Evolutionary conservation across 2,888 invertebrate genomes (phyloP).

Genomic region (Ellobium chinense): DNA sequence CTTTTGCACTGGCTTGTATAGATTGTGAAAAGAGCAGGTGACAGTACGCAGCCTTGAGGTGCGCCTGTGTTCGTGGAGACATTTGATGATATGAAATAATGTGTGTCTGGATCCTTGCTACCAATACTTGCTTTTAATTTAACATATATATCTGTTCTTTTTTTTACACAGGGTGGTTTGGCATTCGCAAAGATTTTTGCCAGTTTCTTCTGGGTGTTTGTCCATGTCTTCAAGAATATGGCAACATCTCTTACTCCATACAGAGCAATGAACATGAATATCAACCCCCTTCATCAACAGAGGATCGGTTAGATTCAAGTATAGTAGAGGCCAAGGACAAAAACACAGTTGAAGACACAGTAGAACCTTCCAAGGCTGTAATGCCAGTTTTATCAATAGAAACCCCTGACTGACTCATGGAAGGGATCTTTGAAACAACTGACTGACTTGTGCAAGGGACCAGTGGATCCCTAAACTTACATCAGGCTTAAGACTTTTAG

Average conservation of each 20-base stretch:
- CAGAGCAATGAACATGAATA: slow-evolving; percentile 59
- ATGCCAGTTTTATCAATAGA: slow-evolving; percentile 74
- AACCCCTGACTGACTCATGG: slow-evolving; percentile 64
- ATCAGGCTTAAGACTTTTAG: too few species aligned
- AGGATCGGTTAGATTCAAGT: slow-evolving; percentile 15
- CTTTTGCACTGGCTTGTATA: too few species aligned
- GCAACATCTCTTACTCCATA: slow-evolving; percentile 93
- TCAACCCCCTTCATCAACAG: slow-evolving; percentile 20
- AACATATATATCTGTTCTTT: background rate
- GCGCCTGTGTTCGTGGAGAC: too few species aligned
- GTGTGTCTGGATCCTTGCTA: too few species aligned
- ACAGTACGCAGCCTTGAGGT: too few species aligned
- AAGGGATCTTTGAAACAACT: too few species aligned
- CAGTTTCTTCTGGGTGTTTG: slow-evolving; percentile 96
- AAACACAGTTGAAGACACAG: slow-evolving; percentile 78
- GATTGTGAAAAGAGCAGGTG: too few species aligned
- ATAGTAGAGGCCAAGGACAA: slow-evolving; percentile 35
- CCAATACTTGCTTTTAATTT: background rate
- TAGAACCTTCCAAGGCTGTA: slow-evolving; percentile 80
- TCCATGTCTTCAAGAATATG: slow-evolving; percentile 97
- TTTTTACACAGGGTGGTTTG: slow-evolving; percentile 95
- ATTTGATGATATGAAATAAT: too few species aligned
- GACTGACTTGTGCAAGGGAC: too few species aligned
- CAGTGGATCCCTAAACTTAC: too few species aligned
- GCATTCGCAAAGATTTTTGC: slow-evolving; percentile 97